Evolutionary conservation across 2,797 vertebrate species (phyloP).

Genomic region (Loriculus beryllinus): DNA sequence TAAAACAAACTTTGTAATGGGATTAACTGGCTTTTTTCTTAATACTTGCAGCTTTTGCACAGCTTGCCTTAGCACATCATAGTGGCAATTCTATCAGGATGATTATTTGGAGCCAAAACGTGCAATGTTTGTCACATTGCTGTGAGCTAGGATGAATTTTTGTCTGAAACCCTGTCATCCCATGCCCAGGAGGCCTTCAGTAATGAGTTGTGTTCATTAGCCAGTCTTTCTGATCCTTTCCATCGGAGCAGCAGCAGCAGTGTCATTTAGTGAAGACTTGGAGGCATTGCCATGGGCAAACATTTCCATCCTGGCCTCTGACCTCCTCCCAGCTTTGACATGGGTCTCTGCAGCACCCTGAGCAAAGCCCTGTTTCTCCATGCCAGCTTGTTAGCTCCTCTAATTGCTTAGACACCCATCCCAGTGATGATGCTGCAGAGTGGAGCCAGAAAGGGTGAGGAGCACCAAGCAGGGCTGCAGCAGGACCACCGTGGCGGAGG

Average conservation of each 20-base stretch:
- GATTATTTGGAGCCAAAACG: not conserved
- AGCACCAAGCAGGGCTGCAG: not conserved
- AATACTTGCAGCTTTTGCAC: not conserved
- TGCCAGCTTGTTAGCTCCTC: not conserved
- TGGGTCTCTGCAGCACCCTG: not conserved
- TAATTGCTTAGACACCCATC: not conserved
- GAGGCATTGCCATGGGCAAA: slow-evolving; percentile 34
- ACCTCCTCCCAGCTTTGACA: not conserved
- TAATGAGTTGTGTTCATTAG: slow-evolving; percentile 68
- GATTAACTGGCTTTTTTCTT: slow-evolving; percentile 45
- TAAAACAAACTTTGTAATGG: slow-evolving; percentile 56
- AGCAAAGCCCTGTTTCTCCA: not conserved
- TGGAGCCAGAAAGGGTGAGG: not conserved
- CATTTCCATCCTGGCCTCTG: slow-evolving; percentile 16
- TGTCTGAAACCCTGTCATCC: slow-evolving; percentile 34
- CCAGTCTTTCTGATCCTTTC: slow-evolving; percentile 64
- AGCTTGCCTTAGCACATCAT: not conserved
- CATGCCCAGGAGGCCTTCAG: slow-evolving; percentile 23
- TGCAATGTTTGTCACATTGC: slow-evolving; percentile 20
- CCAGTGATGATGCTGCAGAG: not conserved
- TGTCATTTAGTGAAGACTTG: slow-evolving; percentile 36
- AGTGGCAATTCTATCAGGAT: not conserved
- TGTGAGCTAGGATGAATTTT: slow-evolving; percentile 38
- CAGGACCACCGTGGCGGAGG: not conserved
- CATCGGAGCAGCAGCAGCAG: not conserved